Evolutionary conservation across 2,113 vertebrate species (phyloP).

Genomic region (Crotalus tigris): DNA sequence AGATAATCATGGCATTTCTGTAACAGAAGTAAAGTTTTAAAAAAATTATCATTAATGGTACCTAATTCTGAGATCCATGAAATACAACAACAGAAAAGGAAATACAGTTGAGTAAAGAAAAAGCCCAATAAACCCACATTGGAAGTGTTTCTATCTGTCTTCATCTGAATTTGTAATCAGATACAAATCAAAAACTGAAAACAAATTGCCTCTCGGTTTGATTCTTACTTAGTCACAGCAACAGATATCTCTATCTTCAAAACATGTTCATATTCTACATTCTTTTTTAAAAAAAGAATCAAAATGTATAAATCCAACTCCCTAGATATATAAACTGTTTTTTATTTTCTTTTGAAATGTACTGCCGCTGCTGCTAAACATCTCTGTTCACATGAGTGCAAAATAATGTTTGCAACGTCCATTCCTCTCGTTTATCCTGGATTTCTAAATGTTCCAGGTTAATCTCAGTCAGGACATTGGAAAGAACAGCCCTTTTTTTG

Average conservation of each 20-base stretch:
- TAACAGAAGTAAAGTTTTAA: constrained; percentile 36
- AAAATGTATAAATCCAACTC: background rate
- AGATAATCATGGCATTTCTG: constrained; percentile 41
- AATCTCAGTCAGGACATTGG: background rate
- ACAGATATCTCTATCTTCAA: background rate
- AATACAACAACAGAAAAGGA: constrained; percentile 9
- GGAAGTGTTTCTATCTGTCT: background rate
- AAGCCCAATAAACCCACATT: constrained; percentile 2
- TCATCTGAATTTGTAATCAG: background rate
- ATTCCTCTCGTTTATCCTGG: background rate
- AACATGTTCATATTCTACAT: background rate
- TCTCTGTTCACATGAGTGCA: background rate
- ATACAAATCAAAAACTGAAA: background rate
- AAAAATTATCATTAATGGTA: constrained; percentile 50
- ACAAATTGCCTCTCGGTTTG: background rate
- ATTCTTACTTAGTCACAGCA: background rate
- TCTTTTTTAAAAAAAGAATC: background rate
- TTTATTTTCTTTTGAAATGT: background rate
- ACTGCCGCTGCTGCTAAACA: background rate
- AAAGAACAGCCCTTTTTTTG: background rate
- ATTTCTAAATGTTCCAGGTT: background rate
- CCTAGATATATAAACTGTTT: background rate
- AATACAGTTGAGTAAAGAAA: constrained; percentile 24
- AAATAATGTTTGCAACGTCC: background rate
- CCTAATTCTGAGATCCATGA: constrained; percentile 29